phyloP scores from a whole-genome alignment of 2,888 invertebrate genomes.

The Andrena marginata region DNA sequence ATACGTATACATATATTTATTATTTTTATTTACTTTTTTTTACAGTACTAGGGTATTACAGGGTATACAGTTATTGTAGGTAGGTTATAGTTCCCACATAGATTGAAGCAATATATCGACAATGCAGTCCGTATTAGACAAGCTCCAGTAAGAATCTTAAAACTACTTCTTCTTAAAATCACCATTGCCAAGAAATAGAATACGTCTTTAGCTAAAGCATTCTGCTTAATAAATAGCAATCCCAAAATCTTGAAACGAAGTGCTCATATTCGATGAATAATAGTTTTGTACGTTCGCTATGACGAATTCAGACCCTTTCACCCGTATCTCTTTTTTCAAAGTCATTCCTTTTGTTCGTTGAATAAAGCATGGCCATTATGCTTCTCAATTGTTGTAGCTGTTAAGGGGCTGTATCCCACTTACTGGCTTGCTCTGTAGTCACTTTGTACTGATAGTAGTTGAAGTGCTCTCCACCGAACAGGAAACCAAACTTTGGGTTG shows the following conservation, averaged over 20 bases:
- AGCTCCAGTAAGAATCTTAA: slow-evolving; percentile 73
- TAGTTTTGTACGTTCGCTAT: slow-evolving; percentile 70
- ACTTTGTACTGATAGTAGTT: slow-evolving; percentile 99
- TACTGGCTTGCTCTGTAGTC: slow-evolving; percentile 96
- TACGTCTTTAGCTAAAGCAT: slow-evolving; percentile 68
- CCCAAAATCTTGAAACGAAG: slow-evolving; percentile 76
- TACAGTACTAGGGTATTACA: slow-evolving; percentile 69
- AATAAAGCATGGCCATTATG: slow-evolving; percentile 74
- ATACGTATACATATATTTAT: slow-evolving; percentile 39
- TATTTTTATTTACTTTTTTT: slow-evolving; percentile 49
- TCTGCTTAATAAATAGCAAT: slow-evolving; percentile 74
- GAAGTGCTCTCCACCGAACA: slow-evolving; percentile 98
- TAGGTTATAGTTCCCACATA: slow-evolving; percentile 62
- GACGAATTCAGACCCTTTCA: slow-evolving; percentile 73
- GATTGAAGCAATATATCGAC: slow-evolving; percentile 68
- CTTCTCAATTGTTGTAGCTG: slow-evolving; percentile 77
- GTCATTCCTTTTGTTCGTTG: slow-evolving; percentile 72
- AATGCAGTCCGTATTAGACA: slow-evolving; percentile 68
- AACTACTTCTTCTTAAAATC: slow-evolving; percentile 75
- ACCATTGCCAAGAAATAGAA: slow-evolving; percentile 72
- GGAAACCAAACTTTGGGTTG: slow-evolving; percentile 98
- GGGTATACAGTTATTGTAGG: slow-evolving; percentile 62
- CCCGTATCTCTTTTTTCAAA: slow-evolving; percentile 72
- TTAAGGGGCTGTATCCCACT: slow-evolving; percentile 86
- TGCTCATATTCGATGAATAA: slow-evolving; percentile 69